Evolutionary conservation across 1,140 invertebrate genomes (phyloP), one percentile per base, ranked within the genome.

Genomic region (Potamilus streckersoni): DNA sequence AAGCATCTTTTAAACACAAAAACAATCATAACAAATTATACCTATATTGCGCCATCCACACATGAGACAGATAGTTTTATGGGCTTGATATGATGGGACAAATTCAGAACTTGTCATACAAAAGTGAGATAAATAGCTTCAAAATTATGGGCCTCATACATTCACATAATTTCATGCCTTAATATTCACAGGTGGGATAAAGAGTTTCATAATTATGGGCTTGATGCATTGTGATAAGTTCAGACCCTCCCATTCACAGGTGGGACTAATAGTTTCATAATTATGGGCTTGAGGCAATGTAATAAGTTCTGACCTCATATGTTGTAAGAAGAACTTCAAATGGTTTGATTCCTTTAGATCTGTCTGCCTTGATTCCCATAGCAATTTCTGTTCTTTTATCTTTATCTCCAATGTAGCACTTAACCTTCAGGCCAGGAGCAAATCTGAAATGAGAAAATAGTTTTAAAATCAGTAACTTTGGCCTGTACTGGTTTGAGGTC

Each of bases 261-360:
- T 13, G 13, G 13, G 20, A 61, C 60, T 8, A 61, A 61, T 13
- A 19, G 17, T 19, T 61, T 61, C 13, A n/a, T 61, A 61, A n/a
- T 61, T 61, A 61, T 61, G 17, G 20, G 17, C 17, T n/a, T n/a
- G 20, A 61, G 4, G 6, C 60, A 61, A 8, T 61, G 17, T 5
- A 0, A 6, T 12, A 38, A 23, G n/a, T 57, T 15, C 17, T 6
- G 76, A 90, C 87, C 82, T 90, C 89, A 81, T 90, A 90, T 13
- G 90, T 89, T 38, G 90, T 90, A n/a, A 91, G 61, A 12, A 90
- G 77, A 59, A 91, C 80, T 81, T 89, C 81, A 80, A 85, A 89
- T n/a, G 77, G 73, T 56, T 78, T 69, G 23, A 70, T 69, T 56
- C 71, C 72, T 16, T 73, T 77, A 38, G 83, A 74, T 23, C 75